A percentile compares a stretch with the other conserved stretches of the same genome.
Evolutionary conservation across 1,140 invertebrate species (phyloP).

Genomic region (Mya arenaria): DNA sequence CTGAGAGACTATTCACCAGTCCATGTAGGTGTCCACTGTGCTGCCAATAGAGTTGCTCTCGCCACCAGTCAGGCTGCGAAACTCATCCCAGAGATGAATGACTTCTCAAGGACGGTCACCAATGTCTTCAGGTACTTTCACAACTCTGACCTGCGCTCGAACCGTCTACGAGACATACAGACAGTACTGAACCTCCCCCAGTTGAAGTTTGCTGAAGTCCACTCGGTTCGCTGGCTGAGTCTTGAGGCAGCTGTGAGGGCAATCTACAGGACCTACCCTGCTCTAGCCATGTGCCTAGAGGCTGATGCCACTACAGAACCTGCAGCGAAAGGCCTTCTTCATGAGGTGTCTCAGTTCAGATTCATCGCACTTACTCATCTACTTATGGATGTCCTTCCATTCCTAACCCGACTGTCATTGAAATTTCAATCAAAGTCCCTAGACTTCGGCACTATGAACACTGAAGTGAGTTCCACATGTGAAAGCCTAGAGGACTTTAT

Average conservation of each 20-base stretch:
- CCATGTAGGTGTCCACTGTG: constrained; percentile 1
- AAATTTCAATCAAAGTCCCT: not conserved
- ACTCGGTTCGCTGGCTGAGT: not conserved
- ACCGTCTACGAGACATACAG: not conserved
- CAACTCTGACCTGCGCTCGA: not conserved
- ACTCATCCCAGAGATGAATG: not conserved
- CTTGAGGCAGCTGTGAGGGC: not conserved
- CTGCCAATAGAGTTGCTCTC: not conserved
- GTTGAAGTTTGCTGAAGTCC: constrained; percentile 3
- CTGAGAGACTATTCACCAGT: not conserved
- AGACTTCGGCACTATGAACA: not conserved
- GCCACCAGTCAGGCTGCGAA: not conserved
- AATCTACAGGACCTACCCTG: constrained; percentile 6
- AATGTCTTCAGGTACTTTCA: constrained; percentile 9
- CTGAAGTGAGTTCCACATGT: not conserved
- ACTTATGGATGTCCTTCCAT: constrained; percentile 35
- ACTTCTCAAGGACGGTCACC: not conserved
- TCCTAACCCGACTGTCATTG: not conserved
- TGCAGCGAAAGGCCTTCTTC: constrained; percentile 5
- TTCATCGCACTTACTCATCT: constrained; percentile 19
- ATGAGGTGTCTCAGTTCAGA: constrained; percentile 22
- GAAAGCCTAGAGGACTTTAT: constrained; percentile 7
- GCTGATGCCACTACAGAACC: not conserved
- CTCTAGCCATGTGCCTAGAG: constrained; percentile 26
- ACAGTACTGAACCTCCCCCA: not conserved